Evolutionary conservation across 2,113 vertebrate genomes (phyloP).

Genomic region (Daboia siamensis): DNA sequence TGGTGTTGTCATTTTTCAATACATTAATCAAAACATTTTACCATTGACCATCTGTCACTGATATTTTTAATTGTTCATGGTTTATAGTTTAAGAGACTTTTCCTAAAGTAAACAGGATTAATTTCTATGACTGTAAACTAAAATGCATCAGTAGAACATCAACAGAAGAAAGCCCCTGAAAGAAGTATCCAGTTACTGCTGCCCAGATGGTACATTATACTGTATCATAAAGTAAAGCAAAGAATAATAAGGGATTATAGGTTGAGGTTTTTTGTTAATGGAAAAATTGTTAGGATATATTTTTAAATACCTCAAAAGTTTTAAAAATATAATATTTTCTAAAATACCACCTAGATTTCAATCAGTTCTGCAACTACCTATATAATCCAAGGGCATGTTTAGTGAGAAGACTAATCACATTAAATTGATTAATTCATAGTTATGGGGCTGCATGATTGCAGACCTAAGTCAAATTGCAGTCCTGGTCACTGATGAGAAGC

Average conservation of each 20-base stretch:
- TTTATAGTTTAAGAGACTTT: conserved; percentile 7
- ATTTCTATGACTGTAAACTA: not conserved
- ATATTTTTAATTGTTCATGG: conserved; percentile 21
- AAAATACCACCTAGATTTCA: not conserved
- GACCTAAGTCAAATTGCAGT: not conserved
- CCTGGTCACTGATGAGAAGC: not conserved
- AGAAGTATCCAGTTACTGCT: conserved; percentile 7
- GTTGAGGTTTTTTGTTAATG: not conserved
- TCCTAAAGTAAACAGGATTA: conserved; percentile 2
- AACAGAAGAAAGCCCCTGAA: conserved; percentile 9
- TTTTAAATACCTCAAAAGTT: not conserved
- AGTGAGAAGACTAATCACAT: not conserved
- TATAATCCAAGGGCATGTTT: not conserved
- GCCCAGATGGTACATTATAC: not conserved
- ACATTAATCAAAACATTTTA: not conserved
- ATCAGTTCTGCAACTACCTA: not conserved
- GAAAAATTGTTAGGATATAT: not conserved
- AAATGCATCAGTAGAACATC: not conserved
- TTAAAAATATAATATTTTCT: not conserved
- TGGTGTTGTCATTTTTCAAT: conserved; percentile 16
- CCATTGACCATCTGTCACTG: not conserved
- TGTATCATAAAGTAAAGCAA: not conserved
- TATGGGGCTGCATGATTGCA: too few species aligned
- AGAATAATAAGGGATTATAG: not conserved
- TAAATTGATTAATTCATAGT: not conserved